Evolutionary conservation across 2,888 invertebrate genomes (phyloP), one percentile per base, ranked within the genome.

Genomic region (Macrophya annulata): DNA sequence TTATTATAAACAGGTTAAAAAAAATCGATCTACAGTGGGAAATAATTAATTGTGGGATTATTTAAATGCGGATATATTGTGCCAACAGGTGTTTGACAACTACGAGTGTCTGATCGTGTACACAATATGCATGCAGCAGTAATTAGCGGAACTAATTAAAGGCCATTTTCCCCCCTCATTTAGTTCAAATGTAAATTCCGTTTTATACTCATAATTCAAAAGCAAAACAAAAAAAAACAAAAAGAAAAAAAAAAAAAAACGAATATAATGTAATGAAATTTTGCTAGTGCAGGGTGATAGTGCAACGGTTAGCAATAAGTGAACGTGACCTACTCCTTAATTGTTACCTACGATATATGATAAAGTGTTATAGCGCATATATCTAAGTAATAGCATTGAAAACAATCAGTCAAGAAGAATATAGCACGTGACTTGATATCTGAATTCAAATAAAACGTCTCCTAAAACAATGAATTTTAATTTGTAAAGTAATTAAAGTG

Each of bases 261-360:
- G 10, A 8, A 10, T 9, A 21, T 10, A 21, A 25, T 62, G 62
- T 21, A 62, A 62, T 25, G 6, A 51, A 51, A 51, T 51, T 51
- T 5, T 4, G n/a, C 17, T 6, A n/a, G 5, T 51, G 51, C n/a
- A n/a, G n/a, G n/a, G 3, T 25, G 62, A 21, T 0, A 21, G 0
- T 59, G 21, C 59, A 51, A 51, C n/a, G 1, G 59, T 25, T 62
- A 12, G 62, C 10, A 76, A 76, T n/a, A 48, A 45, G 76, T 45
- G 48, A 48, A 55, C 55, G 79, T 79, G 79, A 79, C 79, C 79
- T 59, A 79, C 55, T 79, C 79, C 31, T 79, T 59, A 31, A 31
- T 79, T 59, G 79, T 79, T 79, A 37, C 40, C 59, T 79, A 37
- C 40, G 40, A n/a, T 37, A n/a, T 10, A 40, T 25, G 10, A 72